Evolutionary conservation across 2,113 vertebrate species (phyloP).

Genomic region (Prunella fulvescens): DNA sequence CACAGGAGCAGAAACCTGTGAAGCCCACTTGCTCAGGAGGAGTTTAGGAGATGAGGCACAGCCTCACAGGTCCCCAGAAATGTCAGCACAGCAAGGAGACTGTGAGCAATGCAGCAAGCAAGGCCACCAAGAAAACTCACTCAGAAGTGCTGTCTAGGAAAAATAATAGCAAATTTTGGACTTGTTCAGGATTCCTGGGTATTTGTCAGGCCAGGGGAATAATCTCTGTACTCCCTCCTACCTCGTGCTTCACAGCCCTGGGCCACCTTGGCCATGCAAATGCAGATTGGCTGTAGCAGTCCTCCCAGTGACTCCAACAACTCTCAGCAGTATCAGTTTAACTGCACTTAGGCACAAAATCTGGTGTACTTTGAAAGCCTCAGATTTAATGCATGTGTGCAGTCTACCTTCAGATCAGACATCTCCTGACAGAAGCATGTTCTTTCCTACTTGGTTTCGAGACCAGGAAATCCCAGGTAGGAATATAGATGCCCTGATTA

Average conservation of each 20-base stretch:
- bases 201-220: not conserved
- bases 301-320: not conserved
- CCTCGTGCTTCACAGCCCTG: not conserved
- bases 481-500: not conserved
- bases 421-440: not conserved
- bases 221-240: not conserved
- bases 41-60: not conserved
- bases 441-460: not conserved
- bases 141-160: not conserved
- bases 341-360: not conserved
- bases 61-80: not conserved
- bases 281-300: not conserved
- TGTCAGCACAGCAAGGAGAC: not conserved
- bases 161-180: not conserved
- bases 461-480: not conserved
- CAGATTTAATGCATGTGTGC: not conserved
- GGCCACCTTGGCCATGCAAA: not conserved
- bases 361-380: not conserved
- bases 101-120: accelerated
- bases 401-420: not conserved
- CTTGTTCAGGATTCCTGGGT: not conserved
- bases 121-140: not conserved
- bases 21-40: not conserved
- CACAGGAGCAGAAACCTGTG: not conserved
- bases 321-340: not conserved